Percentiles rank a stretch among this genome's conserved stretches.
Evolutionary conservation across 2,113 vertebrate genomes (phyloP).

Genomic region (Phoenicopterus ruber): DNA sequence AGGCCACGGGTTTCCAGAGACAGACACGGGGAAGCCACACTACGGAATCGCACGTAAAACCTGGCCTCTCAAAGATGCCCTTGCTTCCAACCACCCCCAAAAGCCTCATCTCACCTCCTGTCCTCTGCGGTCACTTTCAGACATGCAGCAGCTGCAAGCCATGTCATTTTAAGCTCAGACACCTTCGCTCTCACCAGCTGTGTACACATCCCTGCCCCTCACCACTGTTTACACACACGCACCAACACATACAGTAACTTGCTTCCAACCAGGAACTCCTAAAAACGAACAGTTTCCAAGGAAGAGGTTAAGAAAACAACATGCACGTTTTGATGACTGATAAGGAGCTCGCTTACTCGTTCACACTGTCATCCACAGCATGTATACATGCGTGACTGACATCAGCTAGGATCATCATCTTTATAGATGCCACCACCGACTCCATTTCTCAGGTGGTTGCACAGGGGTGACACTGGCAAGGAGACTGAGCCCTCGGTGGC

Average conservation of each 20-base stretch:
- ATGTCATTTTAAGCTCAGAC: rapidly evolving
- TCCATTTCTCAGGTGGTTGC: neutral
- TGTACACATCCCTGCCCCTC: rapidly evolving
- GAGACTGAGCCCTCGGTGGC: rapidly evolving
- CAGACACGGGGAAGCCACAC: neutral
- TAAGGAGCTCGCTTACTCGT: neutral
- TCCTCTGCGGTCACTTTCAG: neutral
- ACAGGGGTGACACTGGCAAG: rapidly evolving
- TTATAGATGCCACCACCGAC: no score
- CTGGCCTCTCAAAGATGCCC: neutral
- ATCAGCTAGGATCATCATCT: neutral
- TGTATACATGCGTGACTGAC: rapidly evolving
- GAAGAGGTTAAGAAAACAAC: neutral
- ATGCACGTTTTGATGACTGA: rapidly evolving
- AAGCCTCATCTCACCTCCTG: neutral
- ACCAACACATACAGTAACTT: no score
- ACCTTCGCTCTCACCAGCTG: neutral
- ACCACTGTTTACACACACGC: no score
- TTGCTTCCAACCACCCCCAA: neutral
- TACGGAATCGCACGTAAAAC: neutral
- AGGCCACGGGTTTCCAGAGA: no score
- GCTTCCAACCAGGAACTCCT: neutral
- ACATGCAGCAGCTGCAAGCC: neutral
- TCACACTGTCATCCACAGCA: rapidly evolving
- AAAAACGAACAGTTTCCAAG: neutral